Base-by-base conservation (phyloP, 2,797 vertebrate genomes). In the Chelidonichthys spinosus region DNA sequence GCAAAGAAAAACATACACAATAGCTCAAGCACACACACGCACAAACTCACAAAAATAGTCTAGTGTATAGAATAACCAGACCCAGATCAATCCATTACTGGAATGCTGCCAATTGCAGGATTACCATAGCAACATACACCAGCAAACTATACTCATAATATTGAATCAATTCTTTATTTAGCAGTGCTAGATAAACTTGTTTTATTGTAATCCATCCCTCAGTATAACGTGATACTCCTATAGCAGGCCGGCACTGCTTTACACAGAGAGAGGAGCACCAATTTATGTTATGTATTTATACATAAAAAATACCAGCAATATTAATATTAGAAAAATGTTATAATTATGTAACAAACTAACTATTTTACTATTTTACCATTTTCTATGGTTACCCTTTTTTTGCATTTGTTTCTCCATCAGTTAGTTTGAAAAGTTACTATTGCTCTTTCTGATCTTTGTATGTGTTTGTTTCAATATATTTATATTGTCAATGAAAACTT, bases 111-210 rank as follows among this genome's bases (percentile, higher is more conserved):
- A 91, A 78, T 72, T n/a, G 46, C 72, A 75, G 76, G 76, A 91
- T 92, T 89, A 91, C 91, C 90, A 92, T 89, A 87, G 90, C 86
- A 89, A 92, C 90, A 62, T 88, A 80, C 73, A 86, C 70, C 74
- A 83, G 76, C 55, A 82, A 84, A 87, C 73, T 67, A 78, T 72
- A 64, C 44, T 70, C 71, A 81, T 84, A 84, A 83, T 62, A 72
- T 84, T 46, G 69, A 66, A 68, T 69, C n/a, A 43, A 17, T 60
- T 71, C 25, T 67, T 67, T 67, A 65, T 79, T 82, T 75, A 68
- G 66, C 50, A 69, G 17, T n/a, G 25, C 18, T 8, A 9, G 39
- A 69, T 78, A 68, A 81, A 69, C 14, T 62, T 35, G 65, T 74
- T 72, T 67, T 36, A 54, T 52, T 50, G 17, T 39, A 54, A 77